Evolutionary conservation across 1,140 invertebrate genomes (phyloP).

Genomic region (Caenorhabditis briggsae): DNA sequence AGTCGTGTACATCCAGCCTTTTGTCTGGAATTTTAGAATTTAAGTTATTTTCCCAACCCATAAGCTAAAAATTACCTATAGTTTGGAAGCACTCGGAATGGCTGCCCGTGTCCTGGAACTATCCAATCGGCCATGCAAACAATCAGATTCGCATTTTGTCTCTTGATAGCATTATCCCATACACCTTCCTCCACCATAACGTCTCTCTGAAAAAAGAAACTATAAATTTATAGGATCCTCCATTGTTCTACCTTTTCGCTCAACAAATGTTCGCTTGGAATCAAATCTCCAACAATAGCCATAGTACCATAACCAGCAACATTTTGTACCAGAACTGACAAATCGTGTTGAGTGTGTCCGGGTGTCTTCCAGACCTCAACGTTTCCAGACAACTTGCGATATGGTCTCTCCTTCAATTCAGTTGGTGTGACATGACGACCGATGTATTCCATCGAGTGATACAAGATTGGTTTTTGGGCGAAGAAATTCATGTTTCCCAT

Average conservation of each 20-base stretch:
- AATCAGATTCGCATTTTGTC: constrained; percentile 74
- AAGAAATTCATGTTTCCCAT: constrained; percentile 76
- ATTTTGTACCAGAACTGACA: constrained; percentile 72
- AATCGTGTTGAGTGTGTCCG: constrained; percentile 74
- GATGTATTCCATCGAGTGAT: constrained; percentile 73
- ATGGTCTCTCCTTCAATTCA: constrained; percentile 71
- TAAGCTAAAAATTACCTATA: constrained; percentile 61
- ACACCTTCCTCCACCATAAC: constrained; percentile 70
- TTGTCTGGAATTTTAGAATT: constrained; percentile 65
- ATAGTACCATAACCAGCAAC: constrained; percentile 72
- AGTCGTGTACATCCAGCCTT: constrained; percentile 72
- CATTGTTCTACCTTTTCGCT: constrained; percentile 62
- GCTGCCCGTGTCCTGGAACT: constrained; percentile 72
- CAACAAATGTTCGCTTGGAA: constrained; percentile 69
- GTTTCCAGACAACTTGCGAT: constrained; percentile 71
- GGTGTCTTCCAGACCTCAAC: constrained; percentile 75
- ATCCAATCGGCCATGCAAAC: constrained; percentile 76
- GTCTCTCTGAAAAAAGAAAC: constrained; percentile 54
- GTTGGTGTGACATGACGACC: constrained; percentile 72
- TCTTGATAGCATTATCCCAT: constrained; percentile 73
- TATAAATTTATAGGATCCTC: not conserved
- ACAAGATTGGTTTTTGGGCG: constrained; percentile 73
- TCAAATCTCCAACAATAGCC: constrained; percentile 73
- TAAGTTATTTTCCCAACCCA: not conserved
- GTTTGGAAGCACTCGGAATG: constrained; percentile 72